Evolutionary conservation across 1,140 invertebrate species (phyloP).

Genomic region (Sarcophaga peregrina): DNA sequence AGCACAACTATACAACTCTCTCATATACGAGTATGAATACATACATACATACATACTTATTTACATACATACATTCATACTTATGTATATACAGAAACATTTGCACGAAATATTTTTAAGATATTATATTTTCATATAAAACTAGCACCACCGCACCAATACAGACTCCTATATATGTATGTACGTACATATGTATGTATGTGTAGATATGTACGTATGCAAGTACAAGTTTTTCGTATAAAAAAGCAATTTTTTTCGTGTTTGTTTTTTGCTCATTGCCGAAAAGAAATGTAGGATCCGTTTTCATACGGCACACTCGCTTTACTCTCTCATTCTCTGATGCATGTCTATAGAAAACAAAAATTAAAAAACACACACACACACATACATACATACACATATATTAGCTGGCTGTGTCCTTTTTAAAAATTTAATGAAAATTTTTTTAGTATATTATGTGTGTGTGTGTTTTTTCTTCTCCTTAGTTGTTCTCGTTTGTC

Average conservation of each 20-base stretch:
- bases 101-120: too few species aligned
- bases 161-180: too few species aligned
- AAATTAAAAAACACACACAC: neutral
- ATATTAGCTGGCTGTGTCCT: slow-evolving; percentile 24
- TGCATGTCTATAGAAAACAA: neutral
- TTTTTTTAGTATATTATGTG: slow-evolving; percentile 43
- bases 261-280: slow-evolving; percentile 51
- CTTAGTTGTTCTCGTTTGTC: too few species aligned
- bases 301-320: neutral
- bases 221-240: neutral
- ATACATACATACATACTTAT: neutral
- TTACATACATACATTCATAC: neutral
- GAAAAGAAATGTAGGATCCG: neutral
- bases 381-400: neutral
- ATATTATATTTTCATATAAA: too few species aligned
- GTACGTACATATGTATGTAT: neutral
- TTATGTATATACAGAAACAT: neutral
- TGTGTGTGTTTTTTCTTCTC: slow-evolving; percentile 8
- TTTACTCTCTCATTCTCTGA: neutral
- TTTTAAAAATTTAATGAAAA: slow-evolving; percentile 44
- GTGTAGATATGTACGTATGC: neutral
- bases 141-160: too few species aligned
- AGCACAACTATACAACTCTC: neutral
- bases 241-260: neutral
- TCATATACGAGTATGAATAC: neutral